These are phyloP conservation scores for Leucania comma DNA, from an alignment of 2,888 invertebrate species.

Conservation along the genomic window DNA sequence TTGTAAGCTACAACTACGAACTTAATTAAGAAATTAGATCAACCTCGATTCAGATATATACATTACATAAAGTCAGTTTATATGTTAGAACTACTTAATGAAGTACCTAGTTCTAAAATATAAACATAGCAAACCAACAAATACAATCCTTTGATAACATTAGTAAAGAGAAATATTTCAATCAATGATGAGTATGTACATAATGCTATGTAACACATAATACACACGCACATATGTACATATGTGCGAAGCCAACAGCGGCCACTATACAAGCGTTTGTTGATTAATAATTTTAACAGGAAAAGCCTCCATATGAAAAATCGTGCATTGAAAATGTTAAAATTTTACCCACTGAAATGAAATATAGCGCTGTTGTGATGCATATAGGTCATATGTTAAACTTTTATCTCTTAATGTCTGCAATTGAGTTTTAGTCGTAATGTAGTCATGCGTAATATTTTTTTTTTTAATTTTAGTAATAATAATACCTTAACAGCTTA, in stretches of 20 bases:
- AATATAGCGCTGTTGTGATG: slow-evolving; percentile 21
- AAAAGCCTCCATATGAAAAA: slow-evolving; percentile 52
- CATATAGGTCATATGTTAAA: slow-evolving; percentile 14
- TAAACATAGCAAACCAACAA: slow-evolving; percentile 5
- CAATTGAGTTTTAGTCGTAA: slow-evolving; percentile 10
- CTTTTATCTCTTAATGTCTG: slow-evolving; percentile 23
- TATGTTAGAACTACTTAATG: too few relatives aligned
- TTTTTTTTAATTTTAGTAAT: too few relatives aligned
- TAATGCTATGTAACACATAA: slow-evolving; percentile 32
- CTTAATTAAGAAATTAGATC: too few relatives aligned
- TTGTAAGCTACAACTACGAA: too few relatives aligned
- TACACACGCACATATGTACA: slow-evolving; percentile 9
- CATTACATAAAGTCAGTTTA: too few relatives aligned
- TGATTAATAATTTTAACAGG: slow-evolving; percentile 56
- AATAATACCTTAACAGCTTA: too few relatives aligned
- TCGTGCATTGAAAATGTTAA: slow-evolving; percentile 41
- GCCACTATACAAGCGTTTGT: slow-evolving; percentile 29
- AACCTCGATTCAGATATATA: too few relatives aligned
- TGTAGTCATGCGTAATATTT: not conserved
- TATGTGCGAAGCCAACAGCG: slow-evolving; percentile 19
- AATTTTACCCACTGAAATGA: slow-evolving; percentile 35
- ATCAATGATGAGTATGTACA: slow-evolving; percentile 40
- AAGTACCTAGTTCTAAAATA: not conserved
- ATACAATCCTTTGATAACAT: slow-evolving; percentile 12
- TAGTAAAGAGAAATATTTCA: slow-evolving; percentile 17